Evolutionary conservation across 2,797 vertebrate genomes (phyloP).

Genomic region (Vultur gryphus): DNA sequence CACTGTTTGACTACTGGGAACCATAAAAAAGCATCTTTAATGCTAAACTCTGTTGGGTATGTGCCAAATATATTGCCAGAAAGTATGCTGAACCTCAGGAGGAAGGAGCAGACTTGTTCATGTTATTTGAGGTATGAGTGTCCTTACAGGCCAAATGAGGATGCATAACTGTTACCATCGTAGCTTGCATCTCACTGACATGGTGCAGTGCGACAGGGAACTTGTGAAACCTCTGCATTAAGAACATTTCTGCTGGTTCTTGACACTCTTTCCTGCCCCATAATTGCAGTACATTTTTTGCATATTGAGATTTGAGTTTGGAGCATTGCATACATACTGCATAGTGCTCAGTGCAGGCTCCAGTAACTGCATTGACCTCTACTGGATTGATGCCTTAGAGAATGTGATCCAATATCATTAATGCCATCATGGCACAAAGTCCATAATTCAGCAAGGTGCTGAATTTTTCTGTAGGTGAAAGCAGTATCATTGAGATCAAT

Average conservation of each 20-base stretch:
- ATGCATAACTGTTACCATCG: background rate
- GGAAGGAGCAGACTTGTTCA: background rate
- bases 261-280: background rate
- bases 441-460: background rate
- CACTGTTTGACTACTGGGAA: background rate
- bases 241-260: background rate
- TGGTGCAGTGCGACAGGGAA: rapidly evolving
- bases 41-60: background rate
- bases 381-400: background rate
- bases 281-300: background rate
- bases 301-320: background rate
- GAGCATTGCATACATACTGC: background rate
- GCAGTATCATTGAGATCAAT: background rate
- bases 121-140: background rate
- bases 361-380: background rate
- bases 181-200: background rate
- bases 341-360: background rate
- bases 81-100: background rate
- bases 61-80: background rate
- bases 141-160: background rate
- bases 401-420: background rate
- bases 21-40: background rate
- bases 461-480: background rate
- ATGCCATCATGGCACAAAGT: background rate
- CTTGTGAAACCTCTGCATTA: background rate